Conservation (phyloP, 2,888 invertebrate species). For the Drosophila setosimentum region DNA sequence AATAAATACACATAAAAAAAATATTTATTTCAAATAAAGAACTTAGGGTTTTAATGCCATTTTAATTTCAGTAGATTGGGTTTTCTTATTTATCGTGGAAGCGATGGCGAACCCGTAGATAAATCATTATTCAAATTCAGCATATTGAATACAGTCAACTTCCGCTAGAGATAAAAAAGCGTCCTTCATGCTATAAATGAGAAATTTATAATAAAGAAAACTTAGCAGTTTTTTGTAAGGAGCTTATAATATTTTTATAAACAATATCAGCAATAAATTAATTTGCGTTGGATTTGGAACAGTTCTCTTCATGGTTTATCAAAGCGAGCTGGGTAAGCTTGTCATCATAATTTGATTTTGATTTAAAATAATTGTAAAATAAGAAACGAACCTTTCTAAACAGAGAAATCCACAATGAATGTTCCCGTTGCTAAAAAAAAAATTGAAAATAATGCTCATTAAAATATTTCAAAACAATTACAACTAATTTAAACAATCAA, state of each 20-base stretch:
- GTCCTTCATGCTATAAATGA: not conserved
- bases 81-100: constrained; percentile 28
- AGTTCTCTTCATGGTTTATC: constrained; percentile 75
- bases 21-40: not conserved
- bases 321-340: constrained; percentile 78
- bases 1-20: too few species aligned
- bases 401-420: not conserved
- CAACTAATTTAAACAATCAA: not conserved
- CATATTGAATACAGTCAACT: not conserved
- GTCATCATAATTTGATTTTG: constrained; percentile 44
- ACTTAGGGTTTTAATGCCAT: not conserved
- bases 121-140: constrained; percentile 23
- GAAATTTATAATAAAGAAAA: not conserved
- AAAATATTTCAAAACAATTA: not conserved
- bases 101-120: constrained; percentile 40
- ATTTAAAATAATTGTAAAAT: not conserved
- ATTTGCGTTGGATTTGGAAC: constrained; percentile 60
- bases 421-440: not conserved
- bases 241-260: not conserved
- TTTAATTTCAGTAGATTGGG: constrained; percentile 9
- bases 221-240: not conserved
- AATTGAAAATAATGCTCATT: not conserved
- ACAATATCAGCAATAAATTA: constrained; percentile 23
- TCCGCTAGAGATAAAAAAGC: not conserved
- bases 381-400: not conserved